A percentile compares a stretch with the other conserved stretches of the same genome.
These are phyloP conservation scores for Urophycis tenuis DNA, from an alignment of 2,797 vertebrate genomes.

Conservation along the genomic window DNA sequence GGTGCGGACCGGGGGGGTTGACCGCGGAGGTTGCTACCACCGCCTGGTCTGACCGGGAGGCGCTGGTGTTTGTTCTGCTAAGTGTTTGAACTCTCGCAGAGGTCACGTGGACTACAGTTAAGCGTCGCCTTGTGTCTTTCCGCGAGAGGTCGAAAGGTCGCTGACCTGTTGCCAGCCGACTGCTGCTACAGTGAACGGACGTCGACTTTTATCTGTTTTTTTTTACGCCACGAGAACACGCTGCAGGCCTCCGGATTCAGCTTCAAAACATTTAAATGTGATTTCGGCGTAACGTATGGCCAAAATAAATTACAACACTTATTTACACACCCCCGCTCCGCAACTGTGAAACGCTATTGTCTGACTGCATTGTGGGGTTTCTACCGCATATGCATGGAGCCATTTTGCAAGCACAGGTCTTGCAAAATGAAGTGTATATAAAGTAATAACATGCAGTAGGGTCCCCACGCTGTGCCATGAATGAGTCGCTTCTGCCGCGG, in stretches of 20 bases:
- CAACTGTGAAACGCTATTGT: conserved; percentile 37
- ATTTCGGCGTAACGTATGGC: neutral
- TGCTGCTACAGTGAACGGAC: neutral
- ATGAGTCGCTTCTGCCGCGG: conserved; percentile 70
- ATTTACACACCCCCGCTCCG: neutral
- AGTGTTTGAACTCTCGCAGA: neutral
- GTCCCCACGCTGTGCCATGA: conserved; percentile 69
- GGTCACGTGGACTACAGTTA: neutral
- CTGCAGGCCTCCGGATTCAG: neutral
- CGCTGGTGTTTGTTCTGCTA: neutral
- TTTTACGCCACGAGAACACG: neutral
- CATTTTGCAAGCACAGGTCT: conserved; percentile 64
- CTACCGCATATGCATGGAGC: conserved; percentile 50
- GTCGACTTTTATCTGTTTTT: neutral
- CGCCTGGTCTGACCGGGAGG: neutral
- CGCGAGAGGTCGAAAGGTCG: neutral
- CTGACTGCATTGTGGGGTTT: conserved; percentile 28
- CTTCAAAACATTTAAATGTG: neutral
- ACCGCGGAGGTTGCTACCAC: neutral
- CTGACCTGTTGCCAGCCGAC: neutral
- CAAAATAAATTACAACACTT: neutral
- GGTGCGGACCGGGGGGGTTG: no score
- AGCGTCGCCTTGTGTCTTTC: neutral
- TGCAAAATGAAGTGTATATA: conserved; percentile 65
- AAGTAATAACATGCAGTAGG: conserved; percentile 68